These are phyloP conservation scores for Cyclopterus lumpus DNA, from an alignment of 2,797 vertebrate genomes.

Conservation along the genomic window DNA sequence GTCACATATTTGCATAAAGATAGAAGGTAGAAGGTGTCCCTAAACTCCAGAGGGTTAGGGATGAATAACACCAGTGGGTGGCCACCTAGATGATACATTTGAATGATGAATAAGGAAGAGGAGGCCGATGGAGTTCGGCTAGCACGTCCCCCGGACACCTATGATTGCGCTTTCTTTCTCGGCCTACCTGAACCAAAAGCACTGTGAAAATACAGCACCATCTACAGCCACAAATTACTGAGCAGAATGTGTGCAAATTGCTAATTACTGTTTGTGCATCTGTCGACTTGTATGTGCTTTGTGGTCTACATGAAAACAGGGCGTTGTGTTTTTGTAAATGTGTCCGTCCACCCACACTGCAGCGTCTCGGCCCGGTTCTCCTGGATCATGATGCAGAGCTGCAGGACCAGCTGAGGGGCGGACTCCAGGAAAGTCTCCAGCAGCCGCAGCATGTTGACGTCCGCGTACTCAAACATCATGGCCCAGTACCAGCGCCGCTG, in stretches of 20 bases:
- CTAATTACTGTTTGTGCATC: slow-evolving; percentile 66
- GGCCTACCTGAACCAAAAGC: slow-evolving; percentile 35
- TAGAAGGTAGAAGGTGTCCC: slow-evolving; percentile 42
- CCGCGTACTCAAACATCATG: slow-evolving; percentile 99
- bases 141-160: slow-evolving; percentile 28
- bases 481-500: slow-evolving; percentile 99
- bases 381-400: slow-evolving; percentile 99
- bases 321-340: slow-evolving; percentile 4
- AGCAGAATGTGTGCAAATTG: slow-evolving; percentile 45
- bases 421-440: slow-evolving; percentile 98
- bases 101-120: slow-evolving; percentile 51
- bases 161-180: slow-evolving; percentile 12
- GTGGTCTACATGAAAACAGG: slow-evolving; percentile 21
- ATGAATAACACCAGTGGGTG: slow-evolving; percentile 67
- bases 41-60: slow-evolving; percentile 31
- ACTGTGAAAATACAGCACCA: slow-evolving; percentile 38
- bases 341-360: slow-evolving; percentile 90
- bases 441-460: slow-evolving; percentile 98
- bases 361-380: slow-evolving; percentile 97
- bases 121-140: slow-evolving; percentile 41
- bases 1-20: slow-evolving; percentile 57
- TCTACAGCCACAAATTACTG: slow-evolving; percentile 51
- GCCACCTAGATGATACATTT: slow-evolving; percentile 53
- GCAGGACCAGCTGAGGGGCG: slow-evolving; percentile 98
- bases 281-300: slow-evolving; percentile 44